phyloP scores from a whole-genome alignment of 2,888 invertebrate species.

The Ecliptopera silaceata region DNA sequence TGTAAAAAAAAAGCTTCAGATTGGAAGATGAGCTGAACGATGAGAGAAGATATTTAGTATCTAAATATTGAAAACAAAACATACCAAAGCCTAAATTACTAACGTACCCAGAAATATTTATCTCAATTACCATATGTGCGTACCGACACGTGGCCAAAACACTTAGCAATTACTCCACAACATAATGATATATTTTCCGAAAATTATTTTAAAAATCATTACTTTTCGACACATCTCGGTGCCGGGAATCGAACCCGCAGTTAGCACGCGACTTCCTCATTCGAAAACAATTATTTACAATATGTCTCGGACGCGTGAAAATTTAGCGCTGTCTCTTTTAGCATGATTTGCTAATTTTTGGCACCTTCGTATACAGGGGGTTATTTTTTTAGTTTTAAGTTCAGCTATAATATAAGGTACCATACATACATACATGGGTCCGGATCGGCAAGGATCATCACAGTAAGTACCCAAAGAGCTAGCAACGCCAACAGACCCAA shows the following conservation, averaged over 20 bases:
- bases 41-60: too few relatives aligned
- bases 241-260: slow-evolving; percentile 47
- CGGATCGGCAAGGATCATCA: too few relatives aligned
- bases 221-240: slow-evolving; percentile 38
- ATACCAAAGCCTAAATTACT: not conserved
- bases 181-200: slow-evolving; percentile 29
- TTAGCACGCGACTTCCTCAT: slow-evolving; percentile 67
- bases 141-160: slow-evolving; percentile 33
- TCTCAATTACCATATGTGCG: slow-evolving; percentile 17
- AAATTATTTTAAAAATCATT: slow-evolving; percentile 46
- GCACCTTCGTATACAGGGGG: slow-evolving; percentile 23
- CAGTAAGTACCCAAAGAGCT: too few relatives aligned
- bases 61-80: not conserved
- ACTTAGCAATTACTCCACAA: slow-evolving; percentile 23
- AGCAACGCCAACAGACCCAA: too few relatives aligned
- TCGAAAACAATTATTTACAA: slow-evolving; percentile 52
- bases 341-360: slow-evolving; percentile 26
- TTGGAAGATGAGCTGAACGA: too few relatives aligned
- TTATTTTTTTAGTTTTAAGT: too few relatives aligned
- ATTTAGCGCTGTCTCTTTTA: slow-evolving; percentile 26
- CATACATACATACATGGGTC: too few relatives aligned
- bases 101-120: slow-evolving; percentile 4
- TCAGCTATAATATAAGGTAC: too few relatives aligned
- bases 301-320: slow-evolving; percentile 45
- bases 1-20: too few relatives aligned